Conservation (phyloP, 1,140 invertebrate genomes). For the Neodiprion pinetum region DNA sequence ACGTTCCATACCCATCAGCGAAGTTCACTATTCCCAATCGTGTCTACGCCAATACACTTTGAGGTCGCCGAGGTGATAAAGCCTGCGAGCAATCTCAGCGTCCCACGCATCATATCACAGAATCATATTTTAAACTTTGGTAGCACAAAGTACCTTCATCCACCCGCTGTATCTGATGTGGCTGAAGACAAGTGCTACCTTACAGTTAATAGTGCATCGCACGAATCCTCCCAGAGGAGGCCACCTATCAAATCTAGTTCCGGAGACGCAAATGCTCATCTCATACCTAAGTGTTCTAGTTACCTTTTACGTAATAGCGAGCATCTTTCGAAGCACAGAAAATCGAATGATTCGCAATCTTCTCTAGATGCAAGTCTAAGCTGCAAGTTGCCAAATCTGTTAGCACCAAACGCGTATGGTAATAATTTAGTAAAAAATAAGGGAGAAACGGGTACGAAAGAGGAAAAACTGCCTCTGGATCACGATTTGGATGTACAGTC, state of each 20-base stretch:
- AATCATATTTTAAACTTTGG: conserved; percentile 24
- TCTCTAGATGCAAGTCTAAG: neutral
- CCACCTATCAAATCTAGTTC: conserved; percentile 14
- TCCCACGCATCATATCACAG: conserved; percentile 54
- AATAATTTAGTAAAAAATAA: neutral
- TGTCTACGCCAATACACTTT: conserved; percentile 49
- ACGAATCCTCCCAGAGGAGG: conserved; percentile 28
- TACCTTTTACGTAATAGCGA: neutral
- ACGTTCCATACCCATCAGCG: conserved; percentile 58
- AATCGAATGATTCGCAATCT: neutral
- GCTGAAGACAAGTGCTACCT: conserved; percentile 42
- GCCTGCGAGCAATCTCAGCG: conserved; percentile 53
- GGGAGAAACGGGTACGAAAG: neutral
- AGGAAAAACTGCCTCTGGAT: neutral
- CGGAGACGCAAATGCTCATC: neutral
- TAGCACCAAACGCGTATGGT: neutral
- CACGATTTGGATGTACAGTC: conserved; percentile 57
- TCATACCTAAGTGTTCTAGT: neutral
- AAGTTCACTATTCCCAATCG: conserved; percentile 16
- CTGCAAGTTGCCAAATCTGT: conserved; percentile 2
- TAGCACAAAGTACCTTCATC: conserved; percentile 31
- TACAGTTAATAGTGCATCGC: conserved; percentile 36
- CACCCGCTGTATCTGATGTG: conserved; percentile 14
- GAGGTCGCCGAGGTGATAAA: conserved; percentile 55
- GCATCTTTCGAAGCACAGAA: neutral